These are phyloP conservation scores for Cotesia chilonis DNA, from an alignment of 1,140 invertebrate species.

Conservation along the genomic window DNA sequence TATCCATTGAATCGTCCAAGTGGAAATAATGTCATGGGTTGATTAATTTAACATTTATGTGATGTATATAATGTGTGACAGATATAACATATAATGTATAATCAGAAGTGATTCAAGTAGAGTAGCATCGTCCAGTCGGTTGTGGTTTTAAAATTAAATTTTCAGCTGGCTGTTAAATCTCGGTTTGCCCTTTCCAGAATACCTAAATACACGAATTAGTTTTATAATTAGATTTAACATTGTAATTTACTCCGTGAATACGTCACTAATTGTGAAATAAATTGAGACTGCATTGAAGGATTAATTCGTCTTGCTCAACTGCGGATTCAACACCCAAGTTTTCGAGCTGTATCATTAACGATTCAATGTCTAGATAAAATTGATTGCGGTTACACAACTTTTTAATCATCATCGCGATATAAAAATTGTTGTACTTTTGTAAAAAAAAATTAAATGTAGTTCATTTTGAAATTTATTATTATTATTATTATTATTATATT, in stretches of 20 bases:
- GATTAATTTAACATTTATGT: background rate
- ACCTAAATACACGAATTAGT: slow-evolving; percentile 13
- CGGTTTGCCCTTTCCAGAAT: background rate
- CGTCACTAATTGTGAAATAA: slow-evolving; percentile 43
- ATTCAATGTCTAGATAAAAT: slow-evolving; percentile 6
- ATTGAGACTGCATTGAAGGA: slow-evolving; percentile 30
- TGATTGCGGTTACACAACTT: slow-evolving; percentile 30
- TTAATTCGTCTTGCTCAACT: background rate
- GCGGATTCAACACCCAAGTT: background rate
- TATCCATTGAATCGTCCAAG: slow-evolving; percentile 20
- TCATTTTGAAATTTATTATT: no score
- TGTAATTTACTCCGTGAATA: slow-evolving; percentile 34
- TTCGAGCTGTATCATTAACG: background rate
- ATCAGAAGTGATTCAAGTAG: background rate
- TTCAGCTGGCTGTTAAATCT: background rate
- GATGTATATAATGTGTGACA: no score
- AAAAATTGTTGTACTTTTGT: no score
- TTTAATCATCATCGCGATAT: background rate
- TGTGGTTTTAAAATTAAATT: background rate
- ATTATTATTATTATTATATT: no score
- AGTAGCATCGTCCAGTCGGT: background rate
- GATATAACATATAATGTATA: background rate
- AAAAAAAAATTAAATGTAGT: no score
- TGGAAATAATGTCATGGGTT: background rate
- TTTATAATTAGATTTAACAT: slow-evolving; percentile 3